Percentiles rank a stretch among this genome's conserved stretches.
Conservation (phyloP, 1,140 invertebrate species). For the Zophobas morio region DNA sequence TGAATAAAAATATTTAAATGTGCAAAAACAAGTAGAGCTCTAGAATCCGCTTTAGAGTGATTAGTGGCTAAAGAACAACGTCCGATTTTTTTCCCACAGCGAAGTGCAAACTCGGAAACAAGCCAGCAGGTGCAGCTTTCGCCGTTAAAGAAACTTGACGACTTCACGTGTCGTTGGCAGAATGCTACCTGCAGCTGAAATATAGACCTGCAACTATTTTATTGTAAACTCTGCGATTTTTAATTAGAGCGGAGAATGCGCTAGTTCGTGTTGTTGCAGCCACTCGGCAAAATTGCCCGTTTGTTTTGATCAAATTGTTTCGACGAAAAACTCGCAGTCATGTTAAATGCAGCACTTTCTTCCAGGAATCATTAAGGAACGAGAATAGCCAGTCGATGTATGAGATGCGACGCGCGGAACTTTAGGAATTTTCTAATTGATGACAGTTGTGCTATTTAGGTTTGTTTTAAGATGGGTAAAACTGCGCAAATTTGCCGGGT, state of each 20-base stretch:
- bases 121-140: not conserved
- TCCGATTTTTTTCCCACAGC: no score
- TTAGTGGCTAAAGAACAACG: no score
- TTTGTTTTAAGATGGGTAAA: not conserved
- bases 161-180: not conserved
- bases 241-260: no score
- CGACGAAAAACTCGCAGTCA: not conserved
- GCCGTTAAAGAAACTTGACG: not conserved
- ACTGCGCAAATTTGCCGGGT: conserved; percentile 15
- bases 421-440: not conserved
- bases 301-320: no score
- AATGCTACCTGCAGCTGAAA: not conserved
- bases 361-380: not conserved
- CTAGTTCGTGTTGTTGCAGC: no score
- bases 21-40: no score
- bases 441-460: not conserved
- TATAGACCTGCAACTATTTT: not conserved
- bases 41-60: no score
- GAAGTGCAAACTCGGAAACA: not conserved
- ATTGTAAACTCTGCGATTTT: not conserved
- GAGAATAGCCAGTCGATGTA: not conserved
- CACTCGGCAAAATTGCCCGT: no score
- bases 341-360: not conserved
- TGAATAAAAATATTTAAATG: no score
- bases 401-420: not conserved